Conservation (phyloP, 2,113 vertebrate species). For the Solea solea region DNA sequence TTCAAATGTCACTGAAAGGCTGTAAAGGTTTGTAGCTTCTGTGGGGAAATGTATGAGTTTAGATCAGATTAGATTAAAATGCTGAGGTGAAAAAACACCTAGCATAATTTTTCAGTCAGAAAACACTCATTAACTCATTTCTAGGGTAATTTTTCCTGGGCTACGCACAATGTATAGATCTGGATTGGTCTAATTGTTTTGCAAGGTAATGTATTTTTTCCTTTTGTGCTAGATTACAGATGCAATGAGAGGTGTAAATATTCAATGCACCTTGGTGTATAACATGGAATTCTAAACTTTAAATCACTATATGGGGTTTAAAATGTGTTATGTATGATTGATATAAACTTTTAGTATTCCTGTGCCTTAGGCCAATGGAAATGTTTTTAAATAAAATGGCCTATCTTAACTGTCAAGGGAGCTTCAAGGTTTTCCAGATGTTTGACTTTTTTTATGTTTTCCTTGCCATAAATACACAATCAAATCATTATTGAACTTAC, state of each 20-base stretch:
- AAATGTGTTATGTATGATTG: slow-evolving; percentile 70
- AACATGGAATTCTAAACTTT: slow-evolving; percentile 65
- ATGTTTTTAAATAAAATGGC: slow-evolving; percentile 79
- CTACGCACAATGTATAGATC: slow-evolving; percentile 75
- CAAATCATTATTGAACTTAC: slow-evolving; percentile 72
- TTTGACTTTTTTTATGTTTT: slow-evolving; percentile 65
- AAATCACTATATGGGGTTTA: slow-evolving; percentile 64
- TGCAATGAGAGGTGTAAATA: slow-evolving; percentile 68
- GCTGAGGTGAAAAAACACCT: slow-evolving; percentile 5
- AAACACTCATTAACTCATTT: slow-evolving; percentile 17
- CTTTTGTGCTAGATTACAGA: slow-evolving; percentile 68
- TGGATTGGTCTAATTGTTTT: slow-evolving; percentile 55
- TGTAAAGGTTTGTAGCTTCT: slow-evolving; percentile 24
- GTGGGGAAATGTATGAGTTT: slow-evolving; percentile 23
- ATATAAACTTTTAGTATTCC: slow-evolving; percentile 78
- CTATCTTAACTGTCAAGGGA: slow-evolving; percentile 76
- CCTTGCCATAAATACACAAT: slow-evolving; percentile 69
- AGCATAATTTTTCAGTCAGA: slow-evolving; percentile 32
- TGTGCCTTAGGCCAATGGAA: slow-evolving; percentile 84
- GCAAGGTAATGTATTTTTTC: slow-evolving; percentile 38
- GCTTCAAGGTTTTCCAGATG: slow-evolving; percentile 69
- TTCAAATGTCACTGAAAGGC: slow-evolving; percentile 18
- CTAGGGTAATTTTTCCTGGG: slow-evolving; percentile 44
- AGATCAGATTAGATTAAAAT: slow-evolving; percentile 27
- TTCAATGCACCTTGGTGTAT: slow-evolving; percentile 69